Conservation (phyloP, 1,140 invertebrate species). For the Tetranychus urticae region DNA sequence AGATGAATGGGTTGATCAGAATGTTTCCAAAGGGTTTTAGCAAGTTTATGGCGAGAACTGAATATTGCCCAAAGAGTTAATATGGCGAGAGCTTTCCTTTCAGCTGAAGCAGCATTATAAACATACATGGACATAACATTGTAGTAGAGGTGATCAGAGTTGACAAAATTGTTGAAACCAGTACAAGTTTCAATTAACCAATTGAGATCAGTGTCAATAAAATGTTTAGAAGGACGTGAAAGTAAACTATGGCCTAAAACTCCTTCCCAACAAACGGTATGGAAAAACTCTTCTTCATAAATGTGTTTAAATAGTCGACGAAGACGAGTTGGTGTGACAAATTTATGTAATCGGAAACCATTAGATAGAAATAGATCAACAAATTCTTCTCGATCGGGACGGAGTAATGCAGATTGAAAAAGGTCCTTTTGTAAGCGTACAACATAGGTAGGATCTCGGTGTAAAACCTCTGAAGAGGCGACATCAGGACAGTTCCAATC, state of each 20-base stretch:
- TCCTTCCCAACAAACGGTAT: slow-evolving; percentile 20
- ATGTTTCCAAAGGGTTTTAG: slow-evolving; percentile 23
- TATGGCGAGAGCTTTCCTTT: slow-evolving; percentile 17
- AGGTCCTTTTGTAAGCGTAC: slow-evolving; percentile 21
- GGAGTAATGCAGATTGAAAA: slow-evolving; percentile 22
- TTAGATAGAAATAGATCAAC: slow-evolving; percentile 23
- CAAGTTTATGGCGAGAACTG: slow-evolving; percentile 16
- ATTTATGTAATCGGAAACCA: slow-evolving; percentile 22
- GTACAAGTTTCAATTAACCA: slow-evolving; percentile 16
- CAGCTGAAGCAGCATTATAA: slow-evolving; percentile 17
- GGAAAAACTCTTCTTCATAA: slow-evolving; percentile 23
- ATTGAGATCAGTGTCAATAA: slow-evolving; percentile 15
- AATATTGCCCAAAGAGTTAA: slow-evolving; percentile 20
- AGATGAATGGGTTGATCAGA: slow-evolving; percentile 24
- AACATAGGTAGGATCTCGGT: slow-evolving; percentile 17
- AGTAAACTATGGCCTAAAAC: slow-evolving; percentile 13
- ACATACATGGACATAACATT: slow-evolving; percentile 17
- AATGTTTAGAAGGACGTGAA: slow-evolving; percentile 8
- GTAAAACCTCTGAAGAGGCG: slow-evolving; percentile 21
- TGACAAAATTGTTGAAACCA: slow-evolving; percentile 19
- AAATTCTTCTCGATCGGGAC: slow-evolving; percentile 22
- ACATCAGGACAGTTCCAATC: slow-evolving; percentile 25
- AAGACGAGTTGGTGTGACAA: slow-evolving; percentile 18
- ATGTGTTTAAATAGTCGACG: slow-evolving; percentile 20
- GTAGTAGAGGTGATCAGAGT: slow-evolving; percentile 19